These are phyloP conservation scores for Melanotaenia boesemani DNA, from an alignment of 2,797 vertebrate genomes.

Conservation along the genomic window DNA sequence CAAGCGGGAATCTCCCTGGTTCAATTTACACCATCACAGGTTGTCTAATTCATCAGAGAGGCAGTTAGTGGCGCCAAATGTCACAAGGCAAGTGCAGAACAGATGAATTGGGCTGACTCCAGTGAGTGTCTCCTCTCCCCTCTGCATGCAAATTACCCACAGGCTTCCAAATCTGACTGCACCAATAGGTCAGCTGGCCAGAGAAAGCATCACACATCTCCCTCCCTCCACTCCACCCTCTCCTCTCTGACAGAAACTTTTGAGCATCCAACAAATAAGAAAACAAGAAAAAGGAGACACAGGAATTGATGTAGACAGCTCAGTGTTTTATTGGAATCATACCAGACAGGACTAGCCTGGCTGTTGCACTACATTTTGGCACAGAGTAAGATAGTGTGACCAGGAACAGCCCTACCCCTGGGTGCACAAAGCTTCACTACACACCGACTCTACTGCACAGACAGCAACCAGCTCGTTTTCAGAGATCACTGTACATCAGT, in stretches of 20 bases:
- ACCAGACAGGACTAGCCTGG: constrained; percentile 94
- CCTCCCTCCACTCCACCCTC: constrained; percentile 22
- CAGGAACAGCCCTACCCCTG: constrained; percentile 92
- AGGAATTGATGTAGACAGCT: constrained; percentile 83
- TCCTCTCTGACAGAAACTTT: constrained; percentile 14
- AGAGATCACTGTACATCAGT: constrained; percentile 72
- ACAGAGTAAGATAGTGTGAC: constrained; percentile 97
- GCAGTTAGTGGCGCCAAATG: constrained; percentile 52
- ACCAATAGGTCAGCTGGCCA: constrained; percentile 55
- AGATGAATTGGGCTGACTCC: constrained; percentile 41
- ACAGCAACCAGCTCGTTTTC: constrained; percentile 66
- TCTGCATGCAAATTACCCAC: constrained; percentile 49
- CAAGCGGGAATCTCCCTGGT: constrained; percentile 26
- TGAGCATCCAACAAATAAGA: constrained; percentile 32
- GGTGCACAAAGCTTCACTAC: constrained; percentile 95
- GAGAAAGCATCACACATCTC: constrained; percentile 39
- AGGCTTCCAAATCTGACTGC: constrained; percentile 36
- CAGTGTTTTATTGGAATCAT: constrained; percentile 95
- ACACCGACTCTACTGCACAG: constrained; percentile 74
- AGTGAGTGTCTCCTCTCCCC: constrained; percentile 32
- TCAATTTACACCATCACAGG: constrained; percentile 56
- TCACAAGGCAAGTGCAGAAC: constrained; percentile 44
- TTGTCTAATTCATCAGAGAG: constrained; percentile 40
- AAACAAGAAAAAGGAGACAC: constrained; percentile 7
- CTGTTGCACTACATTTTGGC: constrained; percentile 99